Conservation (phyloP, 1,140 invertebrate species). For the Lutraria rhynchaena region DNA sequence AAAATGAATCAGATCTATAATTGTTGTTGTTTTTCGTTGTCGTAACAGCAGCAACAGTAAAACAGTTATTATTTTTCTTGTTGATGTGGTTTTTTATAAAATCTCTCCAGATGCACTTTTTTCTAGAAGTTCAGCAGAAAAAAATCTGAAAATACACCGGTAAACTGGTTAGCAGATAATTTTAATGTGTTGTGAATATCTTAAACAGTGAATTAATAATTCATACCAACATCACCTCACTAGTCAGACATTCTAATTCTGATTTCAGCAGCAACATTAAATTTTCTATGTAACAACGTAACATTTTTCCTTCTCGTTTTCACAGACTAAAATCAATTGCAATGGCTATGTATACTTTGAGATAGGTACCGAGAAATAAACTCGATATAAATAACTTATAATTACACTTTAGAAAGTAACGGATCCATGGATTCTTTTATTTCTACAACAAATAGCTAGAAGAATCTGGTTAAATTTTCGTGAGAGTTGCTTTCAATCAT, state of each 20-base stretch:
- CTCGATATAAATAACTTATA: too few relatives aligned
- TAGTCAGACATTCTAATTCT: conserved; percentile 35
- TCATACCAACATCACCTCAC: background rate
- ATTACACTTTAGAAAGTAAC: too few relatives aligned
- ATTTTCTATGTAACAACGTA: background rate
- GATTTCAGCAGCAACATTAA: conserved; percentile 40
- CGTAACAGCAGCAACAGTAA: too few relatives aligned
- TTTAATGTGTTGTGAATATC: background rate
- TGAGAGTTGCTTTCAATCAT: too few relatives aligned
- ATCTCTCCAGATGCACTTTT: background rate
- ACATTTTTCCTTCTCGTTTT: conserved; percentile 5
- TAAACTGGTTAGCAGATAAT: background rate
- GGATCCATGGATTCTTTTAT: too few relatives aligned
- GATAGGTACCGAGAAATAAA: conserved; percentile 2
- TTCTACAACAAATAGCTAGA: too few relatives aligned
- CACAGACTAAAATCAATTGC: conserved; percentile 37
- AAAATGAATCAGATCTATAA: background rate
- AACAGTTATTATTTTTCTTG: conserved; percentile 5
- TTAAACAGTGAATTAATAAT: conserved; percentile 33
- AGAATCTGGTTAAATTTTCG: too few relatives aligned
- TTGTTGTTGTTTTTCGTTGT: background rate
- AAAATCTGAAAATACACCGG: background rate
- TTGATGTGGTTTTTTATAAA: conserved; percentile 2
- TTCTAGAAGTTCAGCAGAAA: conserved; percentile 16
- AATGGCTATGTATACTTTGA: conserved; percentile 20